Percentiles rank a stretch among this genome's conserved stretches.
Conservation (phyloP, 1,140 invertebrate genomes). For the Drosophila guanche region DNA sequence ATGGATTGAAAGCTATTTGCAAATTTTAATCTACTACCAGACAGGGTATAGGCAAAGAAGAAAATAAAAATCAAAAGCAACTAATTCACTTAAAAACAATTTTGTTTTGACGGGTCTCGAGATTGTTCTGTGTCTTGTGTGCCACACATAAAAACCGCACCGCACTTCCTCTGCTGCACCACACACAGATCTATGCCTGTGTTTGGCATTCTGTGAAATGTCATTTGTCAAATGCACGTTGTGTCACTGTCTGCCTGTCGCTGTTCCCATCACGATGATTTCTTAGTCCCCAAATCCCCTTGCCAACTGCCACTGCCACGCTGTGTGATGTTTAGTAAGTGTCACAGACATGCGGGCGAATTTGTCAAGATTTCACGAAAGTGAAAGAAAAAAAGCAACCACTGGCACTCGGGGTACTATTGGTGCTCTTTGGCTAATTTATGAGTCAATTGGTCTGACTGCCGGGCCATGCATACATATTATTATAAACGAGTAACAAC, state of each 20-base stretch:
- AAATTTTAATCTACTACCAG: not conserved
- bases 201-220: conserved; percentile 80
- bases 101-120: conserved; percentile 62
- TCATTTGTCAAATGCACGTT: conserved; percentile 82
- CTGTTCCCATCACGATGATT: conserved; percentile 51
- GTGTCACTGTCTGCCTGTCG: conserved; percentile 70
- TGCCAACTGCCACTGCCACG: not conserved
- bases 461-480: conserved; percentile 63
- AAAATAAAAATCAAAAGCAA: conserved; percentile 40
- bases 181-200: conserved; percentile 15
- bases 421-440: conserved; percentile 58
- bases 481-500: conserved; percentile 26
- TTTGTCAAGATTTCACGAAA: conserved; percentile 65
- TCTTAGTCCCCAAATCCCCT: conserved; percentile 10
- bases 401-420: not conserved
- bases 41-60: conserved; percentile 1
- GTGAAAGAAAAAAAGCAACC: not conserved
- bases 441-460: conserved; percentile 77
- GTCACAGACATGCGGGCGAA: conserved; percentile 78
- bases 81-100: conserved; percentile 82
- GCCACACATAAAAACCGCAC: too few relatives aligned
- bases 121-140: conserved; percentile 27
- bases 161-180: not conserved
- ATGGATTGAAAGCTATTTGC: not conserved
- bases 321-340: conserved; percentile 67